These are phyloP conservation scores for Agelas oroides DNA, from an alignment of 37 sponge, comb jelly and placozoan species.

Conservation along the genomic window DNA sequence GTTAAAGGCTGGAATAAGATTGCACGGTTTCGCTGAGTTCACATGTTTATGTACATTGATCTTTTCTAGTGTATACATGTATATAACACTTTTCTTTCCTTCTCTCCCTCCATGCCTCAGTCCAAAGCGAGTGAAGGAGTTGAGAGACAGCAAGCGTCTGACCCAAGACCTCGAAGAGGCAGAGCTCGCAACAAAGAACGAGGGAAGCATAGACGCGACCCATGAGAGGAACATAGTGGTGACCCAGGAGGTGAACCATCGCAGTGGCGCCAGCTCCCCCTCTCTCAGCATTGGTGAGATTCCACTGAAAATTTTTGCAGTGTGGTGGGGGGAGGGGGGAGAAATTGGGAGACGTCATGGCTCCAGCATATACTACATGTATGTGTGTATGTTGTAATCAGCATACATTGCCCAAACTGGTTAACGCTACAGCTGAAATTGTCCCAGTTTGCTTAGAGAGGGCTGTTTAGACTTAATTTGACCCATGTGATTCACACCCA, in stretches of 20 bases:
- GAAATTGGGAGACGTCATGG: too few species aligned
- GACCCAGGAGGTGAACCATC: neutral
- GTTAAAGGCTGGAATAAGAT: too few species aligned
- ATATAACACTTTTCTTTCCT: too few species aligned
- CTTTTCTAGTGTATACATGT: too few species aligned
- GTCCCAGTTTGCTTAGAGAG: too few species aligned
- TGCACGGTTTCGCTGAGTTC: neutral
- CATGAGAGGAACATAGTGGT: neutral
- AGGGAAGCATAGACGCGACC: neutral
- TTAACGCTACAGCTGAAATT: too few species aligned
- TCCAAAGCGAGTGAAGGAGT: slow-evolving; percentile 12
- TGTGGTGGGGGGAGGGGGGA: neutral
- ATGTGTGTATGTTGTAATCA: too few species aligned
- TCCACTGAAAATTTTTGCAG: neutral
- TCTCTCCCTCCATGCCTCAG: slow-evolving; percentile 1
- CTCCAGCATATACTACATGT: too few species aligned
- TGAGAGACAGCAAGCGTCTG: neutral
- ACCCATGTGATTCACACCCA: too few species aligned
- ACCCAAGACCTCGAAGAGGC: neutral
- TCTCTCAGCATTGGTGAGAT: slow-evolving; percentile 50
- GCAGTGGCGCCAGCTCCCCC: slow-evolving; percentile 51
- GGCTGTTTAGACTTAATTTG: too few species aligned
- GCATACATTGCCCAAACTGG: too few species aligned
- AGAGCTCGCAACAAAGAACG: neutral
- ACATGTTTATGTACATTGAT: too few species aligned